Conservation (phyloP, 2,888 invertebrate species). For the Tiliacea aurago region DNA sequence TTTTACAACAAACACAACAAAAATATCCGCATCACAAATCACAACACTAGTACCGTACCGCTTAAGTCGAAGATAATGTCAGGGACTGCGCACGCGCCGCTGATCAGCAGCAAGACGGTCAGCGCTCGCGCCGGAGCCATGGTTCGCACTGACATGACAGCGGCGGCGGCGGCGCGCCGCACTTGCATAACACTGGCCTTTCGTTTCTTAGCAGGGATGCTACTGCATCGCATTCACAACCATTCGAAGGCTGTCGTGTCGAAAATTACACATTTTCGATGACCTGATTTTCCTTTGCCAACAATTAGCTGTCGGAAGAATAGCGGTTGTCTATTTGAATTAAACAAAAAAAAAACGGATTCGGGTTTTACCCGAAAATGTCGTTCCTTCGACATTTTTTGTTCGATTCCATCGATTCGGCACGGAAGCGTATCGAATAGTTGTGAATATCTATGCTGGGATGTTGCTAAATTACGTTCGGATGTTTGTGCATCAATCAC, state of each 20-base stretch:
- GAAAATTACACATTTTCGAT: background rate
- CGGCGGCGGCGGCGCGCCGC: slow-evolving; percentile 27
- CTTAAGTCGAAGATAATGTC: slow-evolving; percentile 63
- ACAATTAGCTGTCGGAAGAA: background rate
- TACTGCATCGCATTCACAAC: background rate
- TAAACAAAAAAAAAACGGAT: background rate
- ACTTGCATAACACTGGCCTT: slow-evolving; percentile 49
- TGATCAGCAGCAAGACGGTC: slow-evolving; percentile 50
- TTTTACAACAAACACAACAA: slow-evolving; percentile 11
- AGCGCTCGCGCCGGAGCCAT: slow-evolving; percentile 65
- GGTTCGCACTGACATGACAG: slow-evolving; percentile 53
- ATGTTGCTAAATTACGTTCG: background rate
- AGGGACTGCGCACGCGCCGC: slow-evolving; percentile 47
- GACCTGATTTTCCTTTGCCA: background rate
- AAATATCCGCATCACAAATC: slow-evolving; percentile 21
- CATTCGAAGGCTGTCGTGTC: background rate
- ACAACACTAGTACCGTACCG: slow-evolving; percentile 64
- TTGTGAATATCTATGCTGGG: background rate
- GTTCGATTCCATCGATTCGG: background rate
- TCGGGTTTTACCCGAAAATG: no score
- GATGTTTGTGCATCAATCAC: background rate
- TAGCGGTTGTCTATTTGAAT: no score
- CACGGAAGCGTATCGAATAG: background rate
- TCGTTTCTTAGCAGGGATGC: slow-evolving; percentile 49
- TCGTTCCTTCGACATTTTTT: no score